Evolutionary conservation across 2,888 invertebrate genomes (phyloP).

Genomic region (Xiphydria camelus): DNA sequence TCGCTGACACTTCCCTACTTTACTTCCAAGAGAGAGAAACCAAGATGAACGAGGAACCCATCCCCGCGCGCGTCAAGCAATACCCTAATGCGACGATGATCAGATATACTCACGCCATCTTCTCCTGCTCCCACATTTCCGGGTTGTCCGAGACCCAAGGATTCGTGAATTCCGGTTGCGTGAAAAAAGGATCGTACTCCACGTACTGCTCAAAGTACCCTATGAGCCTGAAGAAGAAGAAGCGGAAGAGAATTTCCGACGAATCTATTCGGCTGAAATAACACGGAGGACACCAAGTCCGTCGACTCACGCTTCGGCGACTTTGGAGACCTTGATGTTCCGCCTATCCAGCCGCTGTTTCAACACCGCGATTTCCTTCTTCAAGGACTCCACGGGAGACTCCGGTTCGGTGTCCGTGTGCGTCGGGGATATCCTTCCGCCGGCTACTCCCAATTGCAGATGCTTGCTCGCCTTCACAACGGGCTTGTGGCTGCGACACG

Average conservation of each 20-base stretch:
- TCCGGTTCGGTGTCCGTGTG: conserved; percentile 60
- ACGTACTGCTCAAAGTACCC: conserved; percentile 93
- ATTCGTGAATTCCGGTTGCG: conserved; percentile 90
- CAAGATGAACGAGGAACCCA: neutral
- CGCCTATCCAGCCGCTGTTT: conserved; percentile 81
- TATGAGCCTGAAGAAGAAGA: conserved; percentile 67
- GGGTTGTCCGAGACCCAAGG: conserved; percentile 96
- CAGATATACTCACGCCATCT: conserved; percentile 75
- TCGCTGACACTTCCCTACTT: conserved; percentile 89
- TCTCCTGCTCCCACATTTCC: conserved; percentile 98
- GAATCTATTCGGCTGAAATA: no score
- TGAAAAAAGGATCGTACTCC: conserved; percentile 95
- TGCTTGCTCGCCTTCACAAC: conserved; percentile 53
- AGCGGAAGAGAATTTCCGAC: conserved; percentile 26
- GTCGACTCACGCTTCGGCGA: conserved; percentile 92
- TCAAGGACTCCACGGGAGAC: conserved; percentile 65
- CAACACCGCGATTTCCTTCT: conserved; percentile 74
- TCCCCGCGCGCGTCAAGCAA: neutral
- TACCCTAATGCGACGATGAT: no score
- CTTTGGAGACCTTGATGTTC: conserved; percentile 90
- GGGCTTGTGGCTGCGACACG: conserved; percentile 70
- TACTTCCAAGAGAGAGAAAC: conserved; percentile 1
- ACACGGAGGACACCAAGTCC: no score
- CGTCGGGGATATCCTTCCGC: conserved; percentile 64
- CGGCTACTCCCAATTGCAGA: conserved; percentile 58